Evolutionary conservation across 2,888 invertebrate species (phyloP).

Genomic region (Mythimna lalbum): DNA sequence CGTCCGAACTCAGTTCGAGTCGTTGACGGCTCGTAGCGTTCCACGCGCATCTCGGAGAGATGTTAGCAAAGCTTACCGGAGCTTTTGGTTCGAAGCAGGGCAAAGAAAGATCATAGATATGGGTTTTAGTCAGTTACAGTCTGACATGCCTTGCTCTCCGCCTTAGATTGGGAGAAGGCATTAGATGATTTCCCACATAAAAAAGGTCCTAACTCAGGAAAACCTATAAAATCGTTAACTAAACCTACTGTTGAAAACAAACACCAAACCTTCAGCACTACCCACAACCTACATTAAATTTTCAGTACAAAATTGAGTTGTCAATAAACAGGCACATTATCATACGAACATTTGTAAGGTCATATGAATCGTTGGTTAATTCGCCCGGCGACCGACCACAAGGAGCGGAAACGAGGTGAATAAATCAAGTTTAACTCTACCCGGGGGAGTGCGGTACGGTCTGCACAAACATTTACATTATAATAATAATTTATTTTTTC

Average conservation of each 20-base stretch:
- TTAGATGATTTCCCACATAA: too few relatives aligned
- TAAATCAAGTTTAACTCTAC: constrained; percentile 86
- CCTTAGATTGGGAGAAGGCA: background rate
- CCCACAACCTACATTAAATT: background rate
- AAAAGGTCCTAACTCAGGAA: background rate
- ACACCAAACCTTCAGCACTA: background rate
- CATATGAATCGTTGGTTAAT: constrained; percentile 67
- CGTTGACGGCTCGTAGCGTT: too few relatives aligned
- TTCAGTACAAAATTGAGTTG: constrained; percentile 16
- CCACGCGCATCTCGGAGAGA: too few relatives aligned
- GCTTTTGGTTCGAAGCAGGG: too few relatives aligned
- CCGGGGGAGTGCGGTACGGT: constrained; percentile 76
- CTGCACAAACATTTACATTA: constrained; percentile 63
- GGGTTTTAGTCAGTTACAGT: too few relatives aligned
- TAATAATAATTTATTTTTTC: background rate
- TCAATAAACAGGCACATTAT: constrained; percentile 52
- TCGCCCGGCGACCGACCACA: constrained; percentile 63
- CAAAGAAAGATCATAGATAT: too few relatives aligned
- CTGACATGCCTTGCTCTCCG: too few relatives aligned
- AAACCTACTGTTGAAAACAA: background rate
- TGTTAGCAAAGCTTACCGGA: too few relatives aligned
- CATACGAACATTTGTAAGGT: constrained; percentile 54
- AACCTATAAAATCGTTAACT: background rate
- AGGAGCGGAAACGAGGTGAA: constrained; percentile 82
- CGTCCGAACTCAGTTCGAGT: too few relatives aligned